Percentiles rank a stretch among this genome's conserved stretches.
Conservation (phyloP, 2,888 invertebrate genomes). For the Leucoptera coffeella region DNA sequence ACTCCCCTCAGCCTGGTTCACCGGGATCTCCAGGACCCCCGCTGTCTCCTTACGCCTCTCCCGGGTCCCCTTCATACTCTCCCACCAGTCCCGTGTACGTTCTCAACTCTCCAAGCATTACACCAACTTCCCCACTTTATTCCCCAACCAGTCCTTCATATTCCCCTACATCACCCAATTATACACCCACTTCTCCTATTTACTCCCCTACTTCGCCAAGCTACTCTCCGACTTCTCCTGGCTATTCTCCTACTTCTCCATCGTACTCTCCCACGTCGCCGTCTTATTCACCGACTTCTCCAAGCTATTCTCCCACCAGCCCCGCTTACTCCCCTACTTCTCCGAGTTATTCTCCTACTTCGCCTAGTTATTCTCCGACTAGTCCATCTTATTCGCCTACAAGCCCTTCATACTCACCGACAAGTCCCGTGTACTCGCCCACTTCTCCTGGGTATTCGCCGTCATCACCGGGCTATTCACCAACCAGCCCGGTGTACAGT, state of each 20-base stretch:
- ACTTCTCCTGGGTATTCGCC: slow-evolving; percentile 66
- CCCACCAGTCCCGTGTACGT: slow-evolving; percentile 67
- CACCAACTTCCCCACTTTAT: slow-evolving; percentile 76
- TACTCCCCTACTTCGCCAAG: slow-evolving; percentile 80
- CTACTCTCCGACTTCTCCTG: slow-evolving; percentile 76
- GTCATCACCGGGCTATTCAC: slow-evolving; percentile 69
- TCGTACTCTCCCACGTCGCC: slow-evolving; percentile 81
- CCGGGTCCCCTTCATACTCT: slow-evolving; percentile 75
- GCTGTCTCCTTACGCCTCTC: slow-evolving; percentile 68
- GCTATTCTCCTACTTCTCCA: slow-evolving; percentile 75
- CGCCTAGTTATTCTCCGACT: slow-evolving; percentile 66
- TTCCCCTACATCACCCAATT: slow-evolving; percentile 75
- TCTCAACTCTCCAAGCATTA: slow-evolving; percentile 71
- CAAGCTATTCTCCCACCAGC: slow-evolving; percentile 80
- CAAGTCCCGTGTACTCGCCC: slow-evolving; percentile 68
- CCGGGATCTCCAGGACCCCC: slow-evolving; percentile 80
- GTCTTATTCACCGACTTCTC: slow-evolving; percentile 69
- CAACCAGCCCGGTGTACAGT: slow-evolving; percentile 72
- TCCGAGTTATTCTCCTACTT: slow-evolving; percentile 72
- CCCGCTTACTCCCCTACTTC: slow-evolving; percentile 82
- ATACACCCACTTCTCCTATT: slow-evolving; percentile 66
- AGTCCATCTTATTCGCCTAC: slow-evolving; percentile 68
- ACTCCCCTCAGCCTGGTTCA: slow-evolving; percentile 75
- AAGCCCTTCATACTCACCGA: slow-evolving; percentile 63
- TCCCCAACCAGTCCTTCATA: slow-evolving; percentile 75